Conservation (phyloP, 30 jellyfish, hydroid and myxozoan species). For the Aurelia aurita complex sp. Pacific region DNA sequence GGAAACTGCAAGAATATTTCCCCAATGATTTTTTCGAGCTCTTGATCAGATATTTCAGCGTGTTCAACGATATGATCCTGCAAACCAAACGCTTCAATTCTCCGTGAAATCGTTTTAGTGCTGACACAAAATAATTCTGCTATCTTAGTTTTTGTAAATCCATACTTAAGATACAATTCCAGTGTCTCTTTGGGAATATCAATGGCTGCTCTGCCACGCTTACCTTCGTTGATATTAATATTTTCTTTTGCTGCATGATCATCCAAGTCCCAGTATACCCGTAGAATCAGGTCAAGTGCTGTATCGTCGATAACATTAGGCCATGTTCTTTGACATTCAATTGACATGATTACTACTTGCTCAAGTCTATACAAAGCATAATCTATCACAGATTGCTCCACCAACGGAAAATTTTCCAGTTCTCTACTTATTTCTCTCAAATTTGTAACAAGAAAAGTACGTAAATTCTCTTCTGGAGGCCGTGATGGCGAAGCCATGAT, state of each 20-base stretch:
- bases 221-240: slow-evolving; percentile 10
- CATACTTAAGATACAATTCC: slow-evolving; percentile 32
- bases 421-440: not conserved
- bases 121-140: slow-evolving; percentile 49
- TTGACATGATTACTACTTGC: not conserved
- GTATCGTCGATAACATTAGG: not conserved
- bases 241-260: not conserved
- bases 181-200: slow-evolving; percentile 55
- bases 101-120: slow-evolving; percentile 41
- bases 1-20: slow-evolving; percentile 28
- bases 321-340: slow-evolving; percentile 4
- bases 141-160: slow-evolving; percentile 33
- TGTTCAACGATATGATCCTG: not conserved
- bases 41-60: slow-evolving; percentile 8
- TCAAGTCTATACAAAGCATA: slow-evolving; percentile 3
- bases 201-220: slow-evolving; percentile 30
- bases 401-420: not conserved
- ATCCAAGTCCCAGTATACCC: not conserved
- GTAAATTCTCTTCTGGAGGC: not conserved
- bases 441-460: not conserved
- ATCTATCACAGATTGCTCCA: not conserved
- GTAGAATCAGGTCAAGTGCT: not conserved
- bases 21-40: slow-evolving; percentile 17
- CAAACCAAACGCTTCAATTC: slow-evolving; percentile 30
- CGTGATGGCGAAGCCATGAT: not conserved